These are phyloP conservation scores for Calidris pugnax DNA, from an alignment of 2,113 vertebrate genomes.

Conservation along the genomic window DNA sequence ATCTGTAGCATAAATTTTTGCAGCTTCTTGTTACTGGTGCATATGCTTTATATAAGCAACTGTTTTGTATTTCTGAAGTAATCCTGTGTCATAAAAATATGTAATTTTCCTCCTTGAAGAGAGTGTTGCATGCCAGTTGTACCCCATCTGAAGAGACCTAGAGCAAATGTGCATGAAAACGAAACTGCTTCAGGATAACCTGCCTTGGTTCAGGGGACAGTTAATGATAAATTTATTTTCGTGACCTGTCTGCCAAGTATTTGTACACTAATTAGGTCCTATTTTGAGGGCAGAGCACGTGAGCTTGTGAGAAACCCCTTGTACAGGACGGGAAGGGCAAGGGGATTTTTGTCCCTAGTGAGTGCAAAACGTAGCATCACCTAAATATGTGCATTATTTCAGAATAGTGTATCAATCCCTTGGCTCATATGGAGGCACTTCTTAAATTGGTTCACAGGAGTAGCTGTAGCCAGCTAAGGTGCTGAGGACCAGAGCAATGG, in stretches of 20 bases:
- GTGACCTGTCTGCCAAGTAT: slow-evolving; percentile 15
- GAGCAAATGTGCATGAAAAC: neutral
- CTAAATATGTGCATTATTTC: slow-evolving; percentile 51
- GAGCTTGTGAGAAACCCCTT: neutral
- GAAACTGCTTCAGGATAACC: neutral
- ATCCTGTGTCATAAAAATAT: neutral
- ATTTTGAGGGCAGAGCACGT: neutral
- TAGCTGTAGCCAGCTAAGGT: slow-evolving; percentile 51
- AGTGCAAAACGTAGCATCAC: slow-evolving; percentile 10
- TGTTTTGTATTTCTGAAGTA: neutral
- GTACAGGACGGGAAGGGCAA: neutral
- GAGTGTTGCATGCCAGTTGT: neutral
- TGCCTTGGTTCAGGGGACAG: slow-evolving; percentile 18
- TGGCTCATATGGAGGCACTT: slow-evolving; percentile 12
- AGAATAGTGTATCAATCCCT: slow-evolving; percentile 13
- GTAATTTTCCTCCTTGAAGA: neutral
- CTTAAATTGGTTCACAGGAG: slow-evolving; percentile 18
- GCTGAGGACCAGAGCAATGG: neutral
- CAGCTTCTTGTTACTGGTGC: neutral
- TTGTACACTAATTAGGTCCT: slow-evolving; percentile 22
- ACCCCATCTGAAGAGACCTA: neutral
- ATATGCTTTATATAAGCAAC: neutral
- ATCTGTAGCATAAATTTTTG: neutral
- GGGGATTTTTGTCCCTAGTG: neutral
- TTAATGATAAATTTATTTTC: slow-evolving; percentile 41